phyloP scores from a whole-genome alignment of 1,140 invertebrate genomes.

The Conopomorpha cramerella region DNA sequence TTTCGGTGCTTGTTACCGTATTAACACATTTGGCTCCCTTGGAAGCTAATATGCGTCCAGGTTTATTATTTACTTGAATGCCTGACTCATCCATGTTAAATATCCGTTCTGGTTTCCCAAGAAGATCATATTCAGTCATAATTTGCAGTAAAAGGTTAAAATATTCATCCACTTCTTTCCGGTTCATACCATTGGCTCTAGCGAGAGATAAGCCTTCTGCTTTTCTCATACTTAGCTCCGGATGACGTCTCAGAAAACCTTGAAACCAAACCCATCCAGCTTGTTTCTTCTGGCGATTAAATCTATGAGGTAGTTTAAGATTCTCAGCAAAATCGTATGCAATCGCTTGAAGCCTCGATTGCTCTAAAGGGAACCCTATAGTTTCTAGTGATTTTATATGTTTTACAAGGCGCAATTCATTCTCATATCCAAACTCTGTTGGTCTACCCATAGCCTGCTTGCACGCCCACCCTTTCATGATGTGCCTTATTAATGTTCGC shows the following conservation, averaged over 20 bases:
- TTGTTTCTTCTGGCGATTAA: slow-evolving; percentile 11
- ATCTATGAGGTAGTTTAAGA: slow-evolving; percentile 7
- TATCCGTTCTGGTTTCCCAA: slow-evolving; percentile 16
- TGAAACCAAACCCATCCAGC: slow-evolving; percentile 13
- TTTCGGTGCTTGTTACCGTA: slow-evolving; percentile 12
- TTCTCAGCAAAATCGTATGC: slow-evolving; percentile 13
- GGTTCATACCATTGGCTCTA: slow-evolving; percentile 14
- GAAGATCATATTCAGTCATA: slow-evolving; percentile 12
- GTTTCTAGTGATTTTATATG: slow-evolving; percentile 11
- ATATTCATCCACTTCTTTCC: slow-evolving; percentile 10
- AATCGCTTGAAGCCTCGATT: slow-evolving; percentile 4
- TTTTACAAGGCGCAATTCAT: slow-evolving; percentile 7
- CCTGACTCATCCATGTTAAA: slow-evolving; percentile 21
- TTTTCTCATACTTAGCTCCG: slow-evolving; percentile 14
- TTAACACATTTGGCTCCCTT: slow-evolving; percentile 13
- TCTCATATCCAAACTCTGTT: slow-evolving; percentile 8
- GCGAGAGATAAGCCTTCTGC: slow-evolving; percentile 16
- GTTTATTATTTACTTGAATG: slow-evolving; percentile 21
- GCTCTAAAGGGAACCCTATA: slow-evolving; percentile 8
- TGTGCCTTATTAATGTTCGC: too few species aligned
- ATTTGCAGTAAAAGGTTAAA: slow-evolving; percentile 16
- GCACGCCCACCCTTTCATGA: too few species aligned
- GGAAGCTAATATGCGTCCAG: slow-evolving; percentile 8
- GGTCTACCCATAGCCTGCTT: too few species aligned
- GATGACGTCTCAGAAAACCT: slow-evolving; percentile 3